A percentile compares a stretch with the other conserved stretches of the same genome.
phyloP scores from a whole-genome alignment of 2,113 vertebrate species.

The Oceanodroma tethys region DNA sequence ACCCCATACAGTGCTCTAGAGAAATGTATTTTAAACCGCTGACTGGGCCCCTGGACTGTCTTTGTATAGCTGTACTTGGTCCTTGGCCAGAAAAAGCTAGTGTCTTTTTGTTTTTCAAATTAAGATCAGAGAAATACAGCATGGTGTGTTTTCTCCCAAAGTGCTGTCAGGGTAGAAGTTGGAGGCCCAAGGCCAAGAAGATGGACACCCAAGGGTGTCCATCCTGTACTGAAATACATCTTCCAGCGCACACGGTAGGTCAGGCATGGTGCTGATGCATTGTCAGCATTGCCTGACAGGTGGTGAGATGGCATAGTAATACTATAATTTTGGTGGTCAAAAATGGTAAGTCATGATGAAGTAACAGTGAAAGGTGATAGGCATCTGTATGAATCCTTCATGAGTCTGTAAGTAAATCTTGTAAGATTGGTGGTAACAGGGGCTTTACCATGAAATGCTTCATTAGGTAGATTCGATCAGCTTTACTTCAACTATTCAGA shows the following conservation, averaged over 20 bases:
- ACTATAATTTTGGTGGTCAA: not conserved
- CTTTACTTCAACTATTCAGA: not conserved
- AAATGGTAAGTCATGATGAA: not conserved
- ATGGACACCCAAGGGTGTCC: not conserved
- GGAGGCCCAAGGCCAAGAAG: not conserved
- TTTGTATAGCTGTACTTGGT: not conserved
- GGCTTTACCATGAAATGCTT: not conserved
- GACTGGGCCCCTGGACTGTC: not conserved
- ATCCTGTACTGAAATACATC: accelerated
- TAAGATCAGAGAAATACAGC: not conserved
- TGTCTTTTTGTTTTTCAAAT: not conserved
- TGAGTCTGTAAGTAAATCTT: not conserved
- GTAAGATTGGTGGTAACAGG: not conserved
- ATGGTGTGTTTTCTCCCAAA: not conserved
- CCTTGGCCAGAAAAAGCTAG: not conserved
- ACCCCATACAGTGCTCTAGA: not conserved
- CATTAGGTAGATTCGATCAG: not conserved
- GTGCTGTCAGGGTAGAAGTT: not conserved
- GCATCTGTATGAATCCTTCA: not conserved
- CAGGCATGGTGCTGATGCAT: not conserved
- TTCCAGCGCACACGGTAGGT: not conserved
- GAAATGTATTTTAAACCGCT: not conserved
- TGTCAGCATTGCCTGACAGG: not conserved
- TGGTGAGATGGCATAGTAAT: not conserved
- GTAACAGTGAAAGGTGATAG: not conserved